A percentile compares a stretch with the other conserved stretches of the same genome.
phyloP scores from a whole-genome alignment of 2,888 invertebrate species.

The Protula sp. region DNA sequence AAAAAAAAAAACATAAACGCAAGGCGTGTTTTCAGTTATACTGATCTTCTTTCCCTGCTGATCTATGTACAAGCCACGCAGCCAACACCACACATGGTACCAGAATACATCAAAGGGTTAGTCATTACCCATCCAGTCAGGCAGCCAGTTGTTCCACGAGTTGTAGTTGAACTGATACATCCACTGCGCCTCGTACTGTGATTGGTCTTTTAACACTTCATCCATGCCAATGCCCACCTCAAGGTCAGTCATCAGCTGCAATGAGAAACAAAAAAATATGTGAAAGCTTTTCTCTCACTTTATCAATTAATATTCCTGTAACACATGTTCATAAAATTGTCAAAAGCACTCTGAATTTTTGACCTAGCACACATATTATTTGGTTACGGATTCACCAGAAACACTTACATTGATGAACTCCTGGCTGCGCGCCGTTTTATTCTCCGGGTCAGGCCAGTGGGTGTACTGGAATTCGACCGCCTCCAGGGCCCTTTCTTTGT shows the following conservation, averaged over 20 bases:
- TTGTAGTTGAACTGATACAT: conserved; percentile 51
- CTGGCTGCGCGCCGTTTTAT: conserved; percentile 42
- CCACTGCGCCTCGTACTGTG: conserved; percentile 27
- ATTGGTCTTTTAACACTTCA: conserved; percentile 33
- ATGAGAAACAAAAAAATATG: conserved; percentile 2
- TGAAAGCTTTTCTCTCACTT: too few relatives aligned
- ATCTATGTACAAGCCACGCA: too few relatives aligned
- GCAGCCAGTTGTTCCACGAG: conserved; percentile 44
- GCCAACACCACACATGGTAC: too few relatives aligned
- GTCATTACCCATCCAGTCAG: conserved; percentile 54
- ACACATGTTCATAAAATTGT: not conserved
- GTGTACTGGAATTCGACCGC: conserved; percentile 51
- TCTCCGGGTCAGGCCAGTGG: conserved; percentile 50
- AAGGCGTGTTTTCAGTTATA: too few relatives aligned
- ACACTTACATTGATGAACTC: conserved; percentile 43
- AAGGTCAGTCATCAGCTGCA: conserved; percentile 50
- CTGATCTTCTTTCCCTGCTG: too few relatives aligned
- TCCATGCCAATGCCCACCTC: conserved; percentile 49
- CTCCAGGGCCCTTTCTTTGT: conserved; percentile 35
- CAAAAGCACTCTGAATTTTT: not conserved
- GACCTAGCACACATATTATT: not conserved
- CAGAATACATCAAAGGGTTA: too few relatives aligned
- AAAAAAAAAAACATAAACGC: too few relatives aligned
- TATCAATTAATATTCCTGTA: too few relatives aligned
- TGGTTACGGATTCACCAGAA: not conserved